phyloP scores from a whole-genome alignment of 2,888 invertebrate genomes.

The Sepioteuthis lessoniana region DNA sequence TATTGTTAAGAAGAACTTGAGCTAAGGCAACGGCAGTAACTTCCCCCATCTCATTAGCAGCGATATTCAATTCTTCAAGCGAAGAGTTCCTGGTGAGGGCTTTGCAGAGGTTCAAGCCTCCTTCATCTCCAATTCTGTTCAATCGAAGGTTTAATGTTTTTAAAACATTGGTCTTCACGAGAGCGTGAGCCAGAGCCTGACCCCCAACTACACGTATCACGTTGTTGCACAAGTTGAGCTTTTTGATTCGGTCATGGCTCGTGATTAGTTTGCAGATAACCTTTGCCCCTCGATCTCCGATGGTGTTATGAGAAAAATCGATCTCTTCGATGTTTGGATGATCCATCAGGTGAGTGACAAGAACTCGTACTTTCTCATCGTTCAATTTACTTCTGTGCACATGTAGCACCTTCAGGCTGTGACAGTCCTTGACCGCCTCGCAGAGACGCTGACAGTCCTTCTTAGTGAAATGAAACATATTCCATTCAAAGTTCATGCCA shows the following conservation, averaged over 20 bases:
- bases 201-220: conserved; percentile 73
- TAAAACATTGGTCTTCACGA: conserved; percentile 73
- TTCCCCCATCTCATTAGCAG: conserved; percentile 74
- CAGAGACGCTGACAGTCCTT: conserved; percentile 74
- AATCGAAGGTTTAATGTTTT: conserved; percentile 69
- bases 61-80: conserved; percentile 71
- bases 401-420: conserved; percentile 70
- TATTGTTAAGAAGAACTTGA: conserved; percentile 72
- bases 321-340: conserved; percentile 73
- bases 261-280: conserved; percentile 76
- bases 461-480: conserved; percentile 75
- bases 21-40: conserved; percentile 73
- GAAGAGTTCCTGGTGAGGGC: conserved; percentile 72
- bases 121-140: conserved; percentile 75
- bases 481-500: conserved; percentile 77
- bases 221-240: conserved; percentile 72
- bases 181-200: conserved; percentile 75
- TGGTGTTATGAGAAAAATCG: conserved; percentile 75
- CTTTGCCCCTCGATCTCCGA: conserved; percentile 74
- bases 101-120: conserved; percentile 74
- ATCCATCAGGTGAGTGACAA: conserved; percentile 74
- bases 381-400: conserved; percentile 74
- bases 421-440: conserved; percentile 72
- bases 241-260: conserved; percentile 72
- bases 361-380: conserved; percentile 74